Evolutionary conservation across 2,888 invertebrate genomes (phyloP).

Genomic region (Sphaeridia pumilis): DNA sequence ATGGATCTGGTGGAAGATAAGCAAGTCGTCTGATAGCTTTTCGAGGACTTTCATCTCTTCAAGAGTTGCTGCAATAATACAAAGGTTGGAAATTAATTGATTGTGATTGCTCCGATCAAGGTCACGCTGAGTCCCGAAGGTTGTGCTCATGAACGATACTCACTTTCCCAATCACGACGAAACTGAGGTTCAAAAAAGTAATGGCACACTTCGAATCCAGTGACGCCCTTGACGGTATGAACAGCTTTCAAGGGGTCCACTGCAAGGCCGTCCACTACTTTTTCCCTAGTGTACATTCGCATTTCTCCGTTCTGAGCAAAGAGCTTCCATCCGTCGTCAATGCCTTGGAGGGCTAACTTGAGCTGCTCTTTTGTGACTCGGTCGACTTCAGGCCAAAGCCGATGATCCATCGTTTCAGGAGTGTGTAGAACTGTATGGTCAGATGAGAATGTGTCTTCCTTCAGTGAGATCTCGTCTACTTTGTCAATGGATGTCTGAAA

Average conservation of each 20-base stretch:
- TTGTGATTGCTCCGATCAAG: not conserved
- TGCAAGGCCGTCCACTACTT: constrained; percentile 5
- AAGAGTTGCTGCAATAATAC: constrained; percentile 64
- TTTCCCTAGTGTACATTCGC: constrained; percentile 9
- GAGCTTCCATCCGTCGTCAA: constrained; percentile 8
- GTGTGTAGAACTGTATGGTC: too few relatives aligned
- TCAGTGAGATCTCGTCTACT: too few relatives aligned
- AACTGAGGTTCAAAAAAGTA: constrained; percentile 6
- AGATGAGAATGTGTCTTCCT: too few relatives aligned
- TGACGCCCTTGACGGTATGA: constrained; percentile 6
- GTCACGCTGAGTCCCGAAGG: not conserved
- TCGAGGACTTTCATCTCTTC: constrained; percentile 90
- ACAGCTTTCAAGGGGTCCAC: constrained; percentile 8
- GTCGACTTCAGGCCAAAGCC: constrained; percentile 3
- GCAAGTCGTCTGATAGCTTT: constrained; percentile 71
- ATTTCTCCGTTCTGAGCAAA: constrained; percentile 8
- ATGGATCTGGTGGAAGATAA: constrained; percentile 89
- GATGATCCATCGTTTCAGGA: not conserved
- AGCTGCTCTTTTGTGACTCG: constrained; percentile 3
- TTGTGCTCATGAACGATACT: too few relatives aligned
- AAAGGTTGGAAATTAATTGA: too few relatives aligned
- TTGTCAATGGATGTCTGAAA: too few relatives aligned
- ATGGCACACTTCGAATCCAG: constrained; percentile 5
- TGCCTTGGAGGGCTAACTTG: constrained; percentile 5
- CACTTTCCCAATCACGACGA: constrained; percentile 10